A percentile compares a stretch with the other conserved stretches of the same genome.
phyloP scores from a whole-genome alignment of 2,888 invertebrate species.

The Leucophenga maculata region DNA sequence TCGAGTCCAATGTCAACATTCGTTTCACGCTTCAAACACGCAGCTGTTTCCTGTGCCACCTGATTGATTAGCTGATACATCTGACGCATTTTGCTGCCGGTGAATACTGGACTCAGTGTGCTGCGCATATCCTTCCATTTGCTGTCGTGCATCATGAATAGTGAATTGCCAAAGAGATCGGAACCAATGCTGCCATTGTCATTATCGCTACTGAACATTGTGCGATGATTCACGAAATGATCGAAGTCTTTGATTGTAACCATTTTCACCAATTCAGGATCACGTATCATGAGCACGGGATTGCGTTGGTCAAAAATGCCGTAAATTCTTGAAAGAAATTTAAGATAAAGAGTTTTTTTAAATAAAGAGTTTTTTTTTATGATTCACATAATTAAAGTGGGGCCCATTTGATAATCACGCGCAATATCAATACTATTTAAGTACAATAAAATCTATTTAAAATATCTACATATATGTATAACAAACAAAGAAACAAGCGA shows the following conservation, averaged over 20 bases:
- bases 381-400: no score
- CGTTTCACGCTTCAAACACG: constrained; percentile 47
- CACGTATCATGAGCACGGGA: constrained; percentile 73
- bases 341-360: no score
- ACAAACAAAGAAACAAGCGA: no score
- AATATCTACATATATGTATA: no score
- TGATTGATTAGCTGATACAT: constrained; percentile 71
- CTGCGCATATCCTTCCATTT: constrained; percentile 72
- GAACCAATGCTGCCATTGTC: constrained; percentile 50
- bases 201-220: constrained; percentile 70
- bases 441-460: no score
- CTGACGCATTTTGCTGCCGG: constrained; percentile 72
- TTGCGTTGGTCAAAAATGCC: constrained; percentile 73
- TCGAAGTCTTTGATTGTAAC: constrained; percentile 76
- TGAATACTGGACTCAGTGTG: constrained; percentile 72
- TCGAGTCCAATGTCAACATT: constrained; percentile 45
- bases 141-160: constrained; percentile 72
- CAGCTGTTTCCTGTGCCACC: constrained; percentile 61
- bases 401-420: no score
- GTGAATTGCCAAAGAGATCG: constrained; percentile 73
- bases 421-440: no score
- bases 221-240: constrained; percentile 74
- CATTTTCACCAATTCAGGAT: constrained; percentile 74
- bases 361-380: no score
- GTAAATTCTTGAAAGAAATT: constrained; percentile 67